Evolutionary conservation across 2,113 vertebrate genomes (phyloP), one percentile per base, ranked within the genome.

Genomic region (Phyllopteryx taeniolatus): DNA sequence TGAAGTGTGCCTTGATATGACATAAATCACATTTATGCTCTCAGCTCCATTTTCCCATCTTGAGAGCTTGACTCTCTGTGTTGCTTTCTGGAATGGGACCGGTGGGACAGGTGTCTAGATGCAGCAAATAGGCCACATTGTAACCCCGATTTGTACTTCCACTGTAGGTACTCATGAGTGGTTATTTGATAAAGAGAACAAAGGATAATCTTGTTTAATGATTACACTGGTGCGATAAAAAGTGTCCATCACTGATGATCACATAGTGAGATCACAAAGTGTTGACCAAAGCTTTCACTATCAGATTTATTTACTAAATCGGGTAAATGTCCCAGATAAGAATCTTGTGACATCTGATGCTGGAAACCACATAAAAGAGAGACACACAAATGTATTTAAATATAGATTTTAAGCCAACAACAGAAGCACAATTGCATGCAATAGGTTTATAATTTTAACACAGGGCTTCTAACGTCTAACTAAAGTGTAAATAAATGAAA

Each of bases 1-100:
- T 85, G 69, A 77, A 86, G 70, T 42, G 74, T 75, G 83, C 72
- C 76, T 43, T 66, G 74, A 74, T 73, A 53, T 81, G 80, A 85
- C 83, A 83, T 76, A 78, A 76, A 84, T 83, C 68, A 64, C 77
- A 73, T 82, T 85, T 70, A 73, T 56, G n/a, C 76, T 84, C 27
- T 66, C 67, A 78, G 68, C 72, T 78, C 68, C 53, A 70, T 70
- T 75, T 57, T 66, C 60, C 46, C 81, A 73, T 72, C 70, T 69
- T 67, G 33, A 81, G 76, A 74, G 63, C 59, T 63, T 44, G 75
- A 81, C 74, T 54, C 53, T 75, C 67, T 33, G 68, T 72, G 80
- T 78, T 76, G 68, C 43, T 51, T 61, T 72, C 57, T 70, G 51
- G 65, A 79, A 77, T n/a, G 39, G 72, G 81, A 73, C 70, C 47